These are phyloP conservation scores for Sarcophaga bullata DNA, from an alignment of 1,140 invertebrate genomes.

Conservation along the genomic window DNA sequence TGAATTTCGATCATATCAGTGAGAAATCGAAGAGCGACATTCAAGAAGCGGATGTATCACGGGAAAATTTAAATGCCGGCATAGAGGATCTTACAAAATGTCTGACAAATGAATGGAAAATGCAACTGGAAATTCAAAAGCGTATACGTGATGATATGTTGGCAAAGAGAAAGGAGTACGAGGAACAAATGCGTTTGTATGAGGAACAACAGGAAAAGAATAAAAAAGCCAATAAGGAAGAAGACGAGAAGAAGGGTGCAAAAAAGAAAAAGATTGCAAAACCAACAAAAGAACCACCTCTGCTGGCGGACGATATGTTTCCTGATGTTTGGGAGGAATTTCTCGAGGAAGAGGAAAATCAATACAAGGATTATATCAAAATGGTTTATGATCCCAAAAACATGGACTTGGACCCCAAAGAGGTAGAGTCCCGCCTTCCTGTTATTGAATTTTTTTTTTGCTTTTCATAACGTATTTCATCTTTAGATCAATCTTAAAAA, in stretches of 20 bases:
- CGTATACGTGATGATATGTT: slow-evolving; percentile 47
- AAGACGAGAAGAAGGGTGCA: slow-evolving; percentile 38
- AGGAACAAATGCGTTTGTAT: slow-evolving; percentile 46
- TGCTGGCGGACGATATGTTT: slow-evolving; percentile 44
- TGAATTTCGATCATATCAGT: slow-evolving; percentile 51
- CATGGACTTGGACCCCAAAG: slow-evolving; percentile 45
- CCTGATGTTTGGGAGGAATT: slow-evolving; percentile 50
- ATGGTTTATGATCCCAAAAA: slow-evolving; percentile 50
- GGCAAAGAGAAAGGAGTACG: slow-evolving; percentile 47
- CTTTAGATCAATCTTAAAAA: slow-evolving; percentile 57
- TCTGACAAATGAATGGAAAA: slow-evolving; percentile 52
- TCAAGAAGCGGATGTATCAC: not conserved
- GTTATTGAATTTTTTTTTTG: not conserved
- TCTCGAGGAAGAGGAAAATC: slow-evolving; percentile 48
- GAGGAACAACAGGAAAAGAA: slow-evolving; percentile 26
- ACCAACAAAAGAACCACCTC: slow-evolving; percentile 47
- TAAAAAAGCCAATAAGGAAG: not conserved
- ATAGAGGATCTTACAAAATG: slow-evolving; percentile 51
- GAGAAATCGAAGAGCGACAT: slow-evolving; percentile 55
- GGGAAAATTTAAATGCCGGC: slow-evolving; percentile 49
- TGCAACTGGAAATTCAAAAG: slow-evolving; percentile 50
- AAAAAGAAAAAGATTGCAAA: slow-evolving; percentile 50
- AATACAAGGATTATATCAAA: slow-evolving; percentile 51
- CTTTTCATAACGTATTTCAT: not conserved
- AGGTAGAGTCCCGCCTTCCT: slow-evolving; percentile 46